These are phyloP conservation scores for Nestor notabilis DNA, from an alignment of 2,113 vertebrate genomes.

Conservation along the genomic window DNA sequence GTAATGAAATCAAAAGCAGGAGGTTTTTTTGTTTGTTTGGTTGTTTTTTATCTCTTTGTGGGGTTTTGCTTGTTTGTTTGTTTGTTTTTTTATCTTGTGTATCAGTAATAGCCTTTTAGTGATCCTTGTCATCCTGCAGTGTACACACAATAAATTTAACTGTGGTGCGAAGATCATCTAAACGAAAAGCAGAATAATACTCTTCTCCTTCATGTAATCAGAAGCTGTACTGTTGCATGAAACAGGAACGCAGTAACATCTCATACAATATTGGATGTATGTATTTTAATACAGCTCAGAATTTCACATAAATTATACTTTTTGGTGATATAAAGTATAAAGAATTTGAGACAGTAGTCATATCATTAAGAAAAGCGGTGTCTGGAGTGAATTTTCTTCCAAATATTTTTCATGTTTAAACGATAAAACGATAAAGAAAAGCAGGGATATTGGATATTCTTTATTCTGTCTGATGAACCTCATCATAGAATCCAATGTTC, in stretches of 20 bases:
- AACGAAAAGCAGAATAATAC: neutral
- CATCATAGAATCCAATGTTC: neutral
- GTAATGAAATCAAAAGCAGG: neutral
- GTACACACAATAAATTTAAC: slow-evolving; percentile 22
- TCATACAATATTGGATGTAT: neutral
- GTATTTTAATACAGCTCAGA: neutral
- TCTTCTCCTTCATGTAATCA: neutral
- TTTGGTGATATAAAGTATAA: neutral
- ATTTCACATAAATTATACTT: neutral
- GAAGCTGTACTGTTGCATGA: neutral
- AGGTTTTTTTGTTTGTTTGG: too few relatives aligned
- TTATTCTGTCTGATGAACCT: neutral
- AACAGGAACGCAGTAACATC: neutral
- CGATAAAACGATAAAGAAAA: neutral
- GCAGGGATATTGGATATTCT: neutral
- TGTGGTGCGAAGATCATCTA: neutral
- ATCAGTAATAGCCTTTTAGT: neutral
- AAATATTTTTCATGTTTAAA: neutral
- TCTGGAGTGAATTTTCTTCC: neutral
- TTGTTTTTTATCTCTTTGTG: too few relatives aligned
- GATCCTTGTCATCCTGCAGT: neutral
- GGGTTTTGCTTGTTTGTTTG: neutral
- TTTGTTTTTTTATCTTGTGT: neutral
- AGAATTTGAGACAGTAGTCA: neutral
- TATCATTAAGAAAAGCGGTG: neutral